Percentiles rank a stretch among this genome's conserved stretches.
These are phyloP conservation scores for Schizaphis graminum DNA, from an alignment of 2,888 invertebrate genomes.

Conservation along the genomic window DNA sequence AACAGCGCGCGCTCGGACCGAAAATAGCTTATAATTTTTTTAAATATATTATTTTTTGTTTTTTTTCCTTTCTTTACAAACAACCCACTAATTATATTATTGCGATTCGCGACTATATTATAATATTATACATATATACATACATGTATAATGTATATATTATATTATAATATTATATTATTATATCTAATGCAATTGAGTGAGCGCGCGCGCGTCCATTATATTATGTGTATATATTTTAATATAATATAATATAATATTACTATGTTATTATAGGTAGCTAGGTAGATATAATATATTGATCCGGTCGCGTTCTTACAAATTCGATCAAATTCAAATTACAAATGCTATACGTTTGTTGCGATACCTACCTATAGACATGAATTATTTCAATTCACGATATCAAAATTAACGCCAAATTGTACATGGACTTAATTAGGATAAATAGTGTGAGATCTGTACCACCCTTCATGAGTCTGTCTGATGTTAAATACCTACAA, in stretches of 20 bases:
- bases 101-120: background rate
- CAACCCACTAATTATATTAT: conserved; percentile 9
- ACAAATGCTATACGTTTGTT: too few relatives aligned
- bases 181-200: background rate
- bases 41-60: conserved; percentile 7
- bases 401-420: background rate
- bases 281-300: background rate
- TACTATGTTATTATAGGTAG: background rate
- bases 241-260: background rate
- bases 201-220: background rate
- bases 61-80: background rate
- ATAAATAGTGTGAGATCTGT: background rate
- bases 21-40: background rate
- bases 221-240: background rate
- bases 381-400: background rate
- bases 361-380: background rate
- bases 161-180: background rate
- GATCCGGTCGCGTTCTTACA: background rate
- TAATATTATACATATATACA: background rate
- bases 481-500: background rate
- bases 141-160: too few relatives aligned
- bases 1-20: background rate
- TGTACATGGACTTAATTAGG: background rate
- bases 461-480: background rate
- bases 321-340: too few relatives aligned